Conservation (phyloP, 2,113 vertebrate species). For the Morone saxatilis region DNA sequence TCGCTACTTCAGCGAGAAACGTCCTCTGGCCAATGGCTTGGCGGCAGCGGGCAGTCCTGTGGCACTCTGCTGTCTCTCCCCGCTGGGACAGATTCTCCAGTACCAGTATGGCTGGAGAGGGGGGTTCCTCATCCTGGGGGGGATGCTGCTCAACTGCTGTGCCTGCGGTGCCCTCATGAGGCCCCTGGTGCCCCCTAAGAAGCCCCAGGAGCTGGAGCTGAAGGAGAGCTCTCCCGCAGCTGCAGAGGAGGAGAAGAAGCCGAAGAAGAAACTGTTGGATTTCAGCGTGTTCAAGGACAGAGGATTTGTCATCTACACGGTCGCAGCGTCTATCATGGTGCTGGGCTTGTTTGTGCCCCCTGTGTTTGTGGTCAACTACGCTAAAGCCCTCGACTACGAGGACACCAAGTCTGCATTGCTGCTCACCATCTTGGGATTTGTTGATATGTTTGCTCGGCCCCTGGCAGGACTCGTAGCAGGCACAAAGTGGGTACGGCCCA, state of each 20-base stretch:
- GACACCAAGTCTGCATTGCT: constrained; percentile 91
- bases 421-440: constrained; percentile 91
- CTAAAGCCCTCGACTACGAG: constrained; percentile 87
- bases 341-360: constrained; percentile 95
- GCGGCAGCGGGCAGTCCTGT: constrained; percentile 93
- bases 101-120: constrained; percentile 91
- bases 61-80: constrained; percentile 93
- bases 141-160: constrained; percentile 94
- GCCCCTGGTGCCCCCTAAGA: constrained; percentile 84
- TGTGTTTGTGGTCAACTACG: constrained; percentile 94
- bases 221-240: constrained; percentile 37
- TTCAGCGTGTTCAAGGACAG: constrained; percentile 90
- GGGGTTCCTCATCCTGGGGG: constrained; percentile 93
- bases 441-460: constrained; percentile 94
- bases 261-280: constrained; percentile 88
- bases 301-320: constrained; percentile 90
- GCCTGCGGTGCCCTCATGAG: constrained; percentile 93
- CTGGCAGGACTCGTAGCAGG: constrained; percentile 89
- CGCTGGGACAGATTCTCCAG: constrained; percentile 90
- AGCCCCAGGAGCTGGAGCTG: constrained; percentile 26
- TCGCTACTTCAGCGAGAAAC: constrained; percentile 91
- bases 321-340: constrained; percentile 93
- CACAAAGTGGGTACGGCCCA: constrained; percentile 88
- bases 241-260: constrained; percentile 53
- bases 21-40: constrained; percentile 92